Conservation (phyloP, 92 coral and sea anemone species). For the Parazoanthus swiftii region DNA sequence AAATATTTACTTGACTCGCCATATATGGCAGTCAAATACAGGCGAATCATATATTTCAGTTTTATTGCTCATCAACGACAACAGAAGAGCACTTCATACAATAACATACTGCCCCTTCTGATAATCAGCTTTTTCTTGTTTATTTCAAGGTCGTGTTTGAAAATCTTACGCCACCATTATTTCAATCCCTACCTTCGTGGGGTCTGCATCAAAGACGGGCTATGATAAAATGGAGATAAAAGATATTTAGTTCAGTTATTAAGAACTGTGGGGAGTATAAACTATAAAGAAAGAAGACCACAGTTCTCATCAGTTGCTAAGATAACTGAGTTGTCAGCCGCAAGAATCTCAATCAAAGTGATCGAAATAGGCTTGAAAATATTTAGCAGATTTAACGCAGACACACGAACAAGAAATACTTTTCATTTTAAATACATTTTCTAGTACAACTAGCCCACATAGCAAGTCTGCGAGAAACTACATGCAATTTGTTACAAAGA, state of each 20-base stretch:
- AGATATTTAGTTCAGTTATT: not conserved
- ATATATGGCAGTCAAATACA: too few species aligned
- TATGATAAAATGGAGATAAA: not conserved
- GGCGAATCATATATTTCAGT: too few species aligned
- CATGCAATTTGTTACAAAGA: not conserved
- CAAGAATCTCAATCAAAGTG: constrained; percentile 31
- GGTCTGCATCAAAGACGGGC: constrained; percentile 44
- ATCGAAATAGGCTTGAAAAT: constrained; percentile 12
- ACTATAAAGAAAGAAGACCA: not conserved
- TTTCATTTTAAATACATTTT: not conserved
- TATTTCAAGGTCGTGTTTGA: too few species aligned
- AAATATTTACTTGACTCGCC: too few species aligned
- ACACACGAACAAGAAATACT: not conserved
- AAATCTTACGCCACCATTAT: too few species aligned
- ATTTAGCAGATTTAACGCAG: not conserved
- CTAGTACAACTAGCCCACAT: not conserved
- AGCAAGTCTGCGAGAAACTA: not conserved
- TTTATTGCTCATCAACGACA: too few species aligned
- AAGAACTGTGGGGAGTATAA: not conserved
- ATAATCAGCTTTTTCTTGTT: too few species aligned
- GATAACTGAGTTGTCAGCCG: constrained; percentile 5
- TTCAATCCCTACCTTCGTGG: constrained; percentile 22
- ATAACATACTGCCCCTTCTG: too few species aligned
- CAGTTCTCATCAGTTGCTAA: constrained; percentile 35
- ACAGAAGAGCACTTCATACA: too few species aligned